Base-by-base conservation (phyloP, 2,113 vertebrate genomes). In the Petrocephalus zakoni region DNA sequence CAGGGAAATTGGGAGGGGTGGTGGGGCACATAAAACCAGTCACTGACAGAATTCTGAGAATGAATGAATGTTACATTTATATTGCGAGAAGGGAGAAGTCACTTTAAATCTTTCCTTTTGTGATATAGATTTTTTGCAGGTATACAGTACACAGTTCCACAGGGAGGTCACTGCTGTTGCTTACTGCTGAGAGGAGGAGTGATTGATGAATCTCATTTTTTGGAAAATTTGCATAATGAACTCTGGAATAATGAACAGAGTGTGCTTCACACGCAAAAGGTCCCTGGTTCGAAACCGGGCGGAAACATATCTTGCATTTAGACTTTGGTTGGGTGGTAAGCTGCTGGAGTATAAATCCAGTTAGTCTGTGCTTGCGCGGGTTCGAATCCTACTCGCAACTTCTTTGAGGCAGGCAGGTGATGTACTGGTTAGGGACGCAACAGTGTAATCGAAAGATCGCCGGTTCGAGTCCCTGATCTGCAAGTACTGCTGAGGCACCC, bases 261-360 rank as follows among this genome's bases (percentile, higher is more conserved):
- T n/a, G n/a, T n/a, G n/a, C n/a, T n/a, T 94, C 82, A 92, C 92
- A 92, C 90, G 92, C 92, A 89, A 92, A 91, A 91, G 90, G 92
- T 91, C 92, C 90, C 85, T 90, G 89, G 92, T 91, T 91, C 90
- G 90, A 91, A 85, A 92, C 90, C 91, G 91, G 91, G 90, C 89
- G 91, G 90, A 89, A 89, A 90, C 89, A 90, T 4, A 0, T 13
- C n/a, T n/a, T n/a, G n/a, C n/a, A n/a, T n/a, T n/a, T n/a, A n/a
- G n/a, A n/a, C n/a, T n/a, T n/a, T n/a, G n/a, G n/a, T n/a, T n/a
- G n/a, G n/a, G n/a, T n/a, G n/a, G n/a, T n/a, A n/a, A n/a, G n/a
- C n/a, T n/a, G n/a, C n/a, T n/a, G n/a, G n/a, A n/a, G n/a, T n/a
- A n/a, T n/a, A n/a, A n/a, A n/a, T n/a, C n/a, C n/a, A n/a, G n/a